Evolutionary conservation across 2,888 invertebrate species (phyloP), one percentile per base, ranked within the genome.

Genomic region (Theodoxus fluviatilis): DNA sequence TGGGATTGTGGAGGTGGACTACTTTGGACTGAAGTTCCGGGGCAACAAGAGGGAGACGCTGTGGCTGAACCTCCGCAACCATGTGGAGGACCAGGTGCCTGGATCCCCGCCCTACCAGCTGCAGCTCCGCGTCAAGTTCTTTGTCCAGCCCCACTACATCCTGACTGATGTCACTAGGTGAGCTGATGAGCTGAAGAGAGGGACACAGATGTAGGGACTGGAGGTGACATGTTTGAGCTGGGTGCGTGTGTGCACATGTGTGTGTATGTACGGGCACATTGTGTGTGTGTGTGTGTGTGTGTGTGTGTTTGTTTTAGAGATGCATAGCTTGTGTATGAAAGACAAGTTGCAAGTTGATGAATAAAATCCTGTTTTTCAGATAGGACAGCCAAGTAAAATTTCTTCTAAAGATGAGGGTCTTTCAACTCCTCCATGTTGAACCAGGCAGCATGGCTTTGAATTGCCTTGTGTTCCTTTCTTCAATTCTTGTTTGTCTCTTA

Each of bases 21-120:
- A 95, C 88, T 94, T 95, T 87, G 95, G 95, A 0, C 90, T 95
- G 73, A 93, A 94, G 83, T 91, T 91, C 83, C 86, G 89, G 71
- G 90, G 90, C 75, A 89, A 90, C 57, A 90, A 90, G 72, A 92
- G 93, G 40, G 93, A 94, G 74, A 92, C 92, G 75, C 90, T 94
- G 67, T 95, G 95, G 95, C 89, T 94, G 75, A 95, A 95, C 87
- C 88, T 95, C 81, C 90, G 95, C 74, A 95, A 95, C 88, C 92
- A 92, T 65, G 91, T 94, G 76, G 90, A 92, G 72, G 79, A 83
- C 57, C 93, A 93, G 72, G 64, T 71, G 33, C 63, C 25, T 0
- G 90, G 90, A 70, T 91, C 92, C 70, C 88, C 90, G 7, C 91
- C 91, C 15, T 90, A 92, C 73, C 90, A 93, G 64, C 91, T 94